Evolutionary conservation across 2,113 vertebrate species (phyloP).

Genomic region (Syngnathus scovelli): DNA sequence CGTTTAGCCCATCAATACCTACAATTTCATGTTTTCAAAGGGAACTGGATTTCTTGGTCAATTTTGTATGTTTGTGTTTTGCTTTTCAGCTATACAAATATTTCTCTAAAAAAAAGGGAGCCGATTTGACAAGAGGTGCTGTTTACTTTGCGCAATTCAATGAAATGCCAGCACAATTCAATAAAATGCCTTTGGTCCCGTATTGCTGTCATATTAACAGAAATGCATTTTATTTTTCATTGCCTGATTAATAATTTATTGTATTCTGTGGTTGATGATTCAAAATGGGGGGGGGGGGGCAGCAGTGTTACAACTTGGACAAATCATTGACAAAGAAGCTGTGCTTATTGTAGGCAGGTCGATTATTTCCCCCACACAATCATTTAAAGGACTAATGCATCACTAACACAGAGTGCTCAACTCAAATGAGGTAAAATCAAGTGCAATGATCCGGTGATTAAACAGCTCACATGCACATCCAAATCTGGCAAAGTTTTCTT

Average conservation of each 20-base stretch:
- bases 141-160: slow-evolving; percentile 20
- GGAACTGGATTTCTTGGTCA: slow-evolving; percentile 2
- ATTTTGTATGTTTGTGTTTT: slow-evolving; percentile 61
- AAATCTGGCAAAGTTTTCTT: slow-evolving; percentile 27
- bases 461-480: slow-evolving; percentile 7
- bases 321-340: slow-evolving; percentile 2
- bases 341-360: not conserved
- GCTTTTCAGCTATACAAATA: slow-evolving; percentile 47
- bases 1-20: slow-evolving; percentile 75
- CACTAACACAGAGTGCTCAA: slow-evolving; percentile 8
- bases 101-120: slow-evolving; percentile 36
- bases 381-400: slow-evolving; percentile 13
- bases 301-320: not conserved
- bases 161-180: not conserved
- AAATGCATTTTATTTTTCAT: not conserved
- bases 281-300: not conserved
- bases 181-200: not conserved
- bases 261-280: slow-evolving; percentile 2
- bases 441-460: slow-evolving; percentile 8
- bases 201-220: not conserved
- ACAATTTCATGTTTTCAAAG: slow-evolving; percentile 46
- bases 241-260: not conserved
- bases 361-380: not conserved
- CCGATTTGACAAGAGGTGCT: slow-evolving; percentile 5
- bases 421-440: not conserved